Evolutionary conservation across 1,140 invertebrate species (phyloP).

Genomic region (Ridgeia piscesae): DNA sequence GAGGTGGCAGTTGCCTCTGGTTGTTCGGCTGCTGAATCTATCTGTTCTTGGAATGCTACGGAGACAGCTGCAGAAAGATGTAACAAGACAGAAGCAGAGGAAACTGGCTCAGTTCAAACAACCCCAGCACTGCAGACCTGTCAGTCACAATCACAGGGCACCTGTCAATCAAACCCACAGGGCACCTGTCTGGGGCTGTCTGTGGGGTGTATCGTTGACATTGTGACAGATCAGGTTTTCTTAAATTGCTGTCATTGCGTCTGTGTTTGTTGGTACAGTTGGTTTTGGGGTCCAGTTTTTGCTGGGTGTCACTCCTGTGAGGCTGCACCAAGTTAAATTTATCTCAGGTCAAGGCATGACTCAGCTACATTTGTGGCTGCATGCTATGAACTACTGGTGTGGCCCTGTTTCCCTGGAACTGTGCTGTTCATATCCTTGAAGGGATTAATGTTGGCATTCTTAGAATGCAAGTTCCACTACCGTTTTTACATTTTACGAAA

Average conservation of each 20-base stretch:
- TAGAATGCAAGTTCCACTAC: not conserved
- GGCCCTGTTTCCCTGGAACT: no score
- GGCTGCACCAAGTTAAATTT: not conserved
- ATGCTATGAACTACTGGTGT: not conserved
- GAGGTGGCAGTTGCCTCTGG: not conserved
- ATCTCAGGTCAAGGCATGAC: not conserved
- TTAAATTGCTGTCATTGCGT: not conserved
- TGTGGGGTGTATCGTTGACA: not conserved
- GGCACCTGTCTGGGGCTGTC: not conserved
- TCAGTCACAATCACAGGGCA: not conserved
- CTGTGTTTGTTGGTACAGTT: not conserved
- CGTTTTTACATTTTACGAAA: not conserved
- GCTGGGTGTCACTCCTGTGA: not conserved
- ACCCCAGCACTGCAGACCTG: not conserved
- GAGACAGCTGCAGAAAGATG: not conserved
- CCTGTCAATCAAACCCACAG: not conserved
- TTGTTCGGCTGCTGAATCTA: not conserved
- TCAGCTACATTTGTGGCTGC: not conserved
- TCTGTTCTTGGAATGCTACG: not conserved
- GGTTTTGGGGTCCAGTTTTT: not conserved
- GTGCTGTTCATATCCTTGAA: no score
- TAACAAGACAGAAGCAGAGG: not conserved
- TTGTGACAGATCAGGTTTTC: not conserved
- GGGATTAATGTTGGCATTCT: not conserved
- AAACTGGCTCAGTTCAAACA: not conserved